A percentile compares a stretch with the other conserved stretches of the same genome.
Conservation (phyloP, 2,797 vertebrate species). For the Aeoliscus strigatus region DNA sequence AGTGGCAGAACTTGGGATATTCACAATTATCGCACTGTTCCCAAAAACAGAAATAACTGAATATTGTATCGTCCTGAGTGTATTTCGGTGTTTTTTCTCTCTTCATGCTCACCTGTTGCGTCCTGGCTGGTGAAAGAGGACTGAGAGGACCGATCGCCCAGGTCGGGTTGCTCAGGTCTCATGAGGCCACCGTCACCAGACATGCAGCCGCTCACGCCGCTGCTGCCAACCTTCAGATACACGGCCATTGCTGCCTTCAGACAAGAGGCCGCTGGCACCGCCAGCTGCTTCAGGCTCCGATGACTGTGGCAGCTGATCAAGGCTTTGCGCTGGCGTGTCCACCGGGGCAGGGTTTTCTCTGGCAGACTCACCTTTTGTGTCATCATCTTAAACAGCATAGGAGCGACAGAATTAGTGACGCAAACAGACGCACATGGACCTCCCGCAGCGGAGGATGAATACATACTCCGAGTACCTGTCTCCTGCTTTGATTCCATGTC, state of each 20-base stretch:
- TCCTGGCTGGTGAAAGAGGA: conserved; percentile 82
- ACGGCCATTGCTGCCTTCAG: too few relatives aligned
- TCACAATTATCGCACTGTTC: too few relatives aligned
- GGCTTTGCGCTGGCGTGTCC: conserved; percentile 9
- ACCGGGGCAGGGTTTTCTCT: conserved; percentile 22
- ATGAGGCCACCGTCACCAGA: conserved; percentile 48
- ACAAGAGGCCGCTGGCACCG: too few relatives aligned
- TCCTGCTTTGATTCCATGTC: conserved; percentile 51
- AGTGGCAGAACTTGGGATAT: too few relatives aligned
- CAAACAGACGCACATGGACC: conserved; percentile 20
- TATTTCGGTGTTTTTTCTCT: too few relatives aligned
- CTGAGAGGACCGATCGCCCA: conserved; percentile 76
- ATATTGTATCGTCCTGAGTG: too few relatives aligned
- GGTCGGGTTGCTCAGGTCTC: conserved; percentile 78
- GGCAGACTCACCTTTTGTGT: conserved; percentile 27
- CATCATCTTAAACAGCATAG: conserved; percentile 49
- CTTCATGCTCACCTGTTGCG: conserved; percentile 83
- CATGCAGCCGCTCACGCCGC: too few relatives aligned
- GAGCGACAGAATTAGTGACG: background rate
- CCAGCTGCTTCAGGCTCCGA: conserved; percentile 64
- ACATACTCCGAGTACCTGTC: conserved; percentile 63
- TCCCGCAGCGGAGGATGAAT: conserved; percentile 1
- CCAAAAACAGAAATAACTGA: too few relatives aligned
- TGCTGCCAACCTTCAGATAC: too few relatives aligned
- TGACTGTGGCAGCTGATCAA: conserved; percentile 17